Evolutionary conservation across 2,113 vertebrate species (phyloP).

Genomic region (Noctilio leporinus): DNA sequence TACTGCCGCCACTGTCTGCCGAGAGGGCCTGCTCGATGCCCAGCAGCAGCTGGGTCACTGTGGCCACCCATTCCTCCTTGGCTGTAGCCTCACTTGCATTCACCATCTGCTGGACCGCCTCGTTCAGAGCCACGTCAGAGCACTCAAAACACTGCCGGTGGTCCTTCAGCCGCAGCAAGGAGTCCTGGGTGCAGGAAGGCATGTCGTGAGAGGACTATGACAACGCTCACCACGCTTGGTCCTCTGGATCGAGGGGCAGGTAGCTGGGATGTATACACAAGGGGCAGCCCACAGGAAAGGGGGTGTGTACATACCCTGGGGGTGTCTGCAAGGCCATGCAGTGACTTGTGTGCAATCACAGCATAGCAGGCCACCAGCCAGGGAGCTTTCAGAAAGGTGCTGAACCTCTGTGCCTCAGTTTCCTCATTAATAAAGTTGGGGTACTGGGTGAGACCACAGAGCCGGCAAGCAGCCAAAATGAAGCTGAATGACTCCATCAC

Average conservation of each 20-base stretch:
- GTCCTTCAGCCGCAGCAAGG: conserved; percentile 90
- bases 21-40: conserved; percentile 89
- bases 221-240: neutral
- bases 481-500: neutral
- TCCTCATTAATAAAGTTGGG: neutral
- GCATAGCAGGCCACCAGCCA: neutral
- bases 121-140: conserved; percentile 93
- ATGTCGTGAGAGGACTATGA: neutral
- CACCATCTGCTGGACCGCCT: conserved; percentile 93
- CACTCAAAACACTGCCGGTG: conserved; percentile 90
- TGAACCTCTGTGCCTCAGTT: neutral
- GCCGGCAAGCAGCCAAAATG: neutral
- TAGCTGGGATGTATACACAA: neutral
- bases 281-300: neutral
- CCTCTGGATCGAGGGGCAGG: neutral
- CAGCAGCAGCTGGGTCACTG: conserved; percentile 87
- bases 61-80: conserved; percentile 95
- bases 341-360: neutral
- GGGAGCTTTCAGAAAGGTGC: neutral
- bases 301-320: rapidly evolving
- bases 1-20: conserved; percentile 74
- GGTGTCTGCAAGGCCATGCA: too few relatives aligned
- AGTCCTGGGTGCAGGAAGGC: conserved; percentile 81
- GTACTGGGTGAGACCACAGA: neutral
- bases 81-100: conserved; percentile 80